phyloP scores from a whole-genome alignment of 2,797 vertebrate species.

The Chaunax sp. region DNA sequence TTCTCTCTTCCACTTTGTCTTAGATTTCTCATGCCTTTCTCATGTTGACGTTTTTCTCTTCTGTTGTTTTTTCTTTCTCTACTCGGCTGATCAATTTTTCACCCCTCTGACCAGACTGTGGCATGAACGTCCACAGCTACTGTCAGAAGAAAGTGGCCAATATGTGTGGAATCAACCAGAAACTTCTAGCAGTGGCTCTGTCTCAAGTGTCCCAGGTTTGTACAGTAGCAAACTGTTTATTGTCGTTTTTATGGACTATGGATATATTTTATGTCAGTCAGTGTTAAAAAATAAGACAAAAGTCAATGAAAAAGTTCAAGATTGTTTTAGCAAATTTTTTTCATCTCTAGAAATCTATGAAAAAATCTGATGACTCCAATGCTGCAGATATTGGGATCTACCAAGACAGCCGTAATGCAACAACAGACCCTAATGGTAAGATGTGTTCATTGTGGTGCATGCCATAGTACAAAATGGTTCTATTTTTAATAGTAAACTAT shows the following conservation, averaged over 20 bases:
- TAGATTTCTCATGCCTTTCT: not conserved
- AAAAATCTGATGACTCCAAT: slow-evolving; percentile 80
- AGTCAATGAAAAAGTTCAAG: not conserved
- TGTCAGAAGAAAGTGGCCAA: slow-evolving; percentile 96
- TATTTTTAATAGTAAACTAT: not conserved
- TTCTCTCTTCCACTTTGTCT: not conserved
- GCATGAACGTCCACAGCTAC: slow-evolving; percentile 94
- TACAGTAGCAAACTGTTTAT: not conserved
- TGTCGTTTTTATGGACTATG: not conserved
- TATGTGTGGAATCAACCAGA: slow-evolving; percentile 98
- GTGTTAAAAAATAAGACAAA: not conserved
- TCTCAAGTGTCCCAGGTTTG: slow-evolving; percentile 91
- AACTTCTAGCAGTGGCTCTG: slow-evolving; percentile 94
- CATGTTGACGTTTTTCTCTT: slow-evolving; percentile 11
- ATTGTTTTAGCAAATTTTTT: slow-evolving; percentile 18
- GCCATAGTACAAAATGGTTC: not conserved
- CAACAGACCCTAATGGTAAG: slow-evolving; percentile 74
- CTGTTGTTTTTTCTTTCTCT: not conserved
- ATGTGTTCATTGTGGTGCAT: slow-evolving; percentile 23
- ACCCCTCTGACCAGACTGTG: slow-evolving; percentile 86
- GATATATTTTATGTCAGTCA: not conserved
- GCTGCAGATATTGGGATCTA: slow-evolving; percentile 88
- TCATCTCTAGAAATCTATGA: slow-evolving; percentile 84
- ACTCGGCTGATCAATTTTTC: not conserved
- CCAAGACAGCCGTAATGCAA: slow-evolving; percentile 83